Evolutionary conservation across 2,888 invertebrate genomes (phyloP).

Genomic region (Bellardia bayeri): DNA sequence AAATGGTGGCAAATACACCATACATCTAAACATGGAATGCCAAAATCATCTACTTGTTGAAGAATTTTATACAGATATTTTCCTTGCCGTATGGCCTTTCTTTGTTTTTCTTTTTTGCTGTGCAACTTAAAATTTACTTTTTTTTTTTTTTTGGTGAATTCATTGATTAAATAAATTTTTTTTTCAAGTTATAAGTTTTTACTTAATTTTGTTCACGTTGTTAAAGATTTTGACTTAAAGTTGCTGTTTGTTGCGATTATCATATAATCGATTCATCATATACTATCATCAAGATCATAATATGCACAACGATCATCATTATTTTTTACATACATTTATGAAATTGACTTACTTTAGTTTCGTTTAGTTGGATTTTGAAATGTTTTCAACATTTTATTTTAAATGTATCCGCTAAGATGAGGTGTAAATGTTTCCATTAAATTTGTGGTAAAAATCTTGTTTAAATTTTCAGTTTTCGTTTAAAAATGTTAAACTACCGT

Average conservation of each 20-base stretch:
- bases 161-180: not conserved
- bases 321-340: constrained; percentile 1
- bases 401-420: constrained; percentile 50
- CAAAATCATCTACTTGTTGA: no score
- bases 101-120: no score
- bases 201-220: constrained; percentile 1
- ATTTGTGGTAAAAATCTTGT: constrained; percentile 62
- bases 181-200: not conserved
- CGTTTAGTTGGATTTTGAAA: constrained; percentile 15
- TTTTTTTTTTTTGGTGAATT: no score
- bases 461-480: constrained; percentile 49
- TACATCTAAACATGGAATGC: no score
- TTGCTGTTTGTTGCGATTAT: constrained; percentile 20
- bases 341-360: constrained; percentile 58
- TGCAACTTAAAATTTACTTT: no score
- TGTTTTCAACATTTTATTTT: constrained; percentile 30
- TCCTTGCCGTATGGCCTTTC: no score
- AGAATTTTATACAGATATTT: no score
- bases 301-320: constrained; percentile 18
- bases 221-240: constrained; percentile 34
- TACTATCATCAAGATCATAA: constrained; percentile 18
- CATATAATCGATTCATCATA: constrained; percentile 53
- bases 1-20: no score
- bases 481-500: constrained; percentile 62
- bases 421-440: constrained; percentile 74